These are phyloP conservation scores for Alloplasta piceator DNA, from an alignment of 2,888 invertebrate species.

Conservation along the genomic window DNA sequence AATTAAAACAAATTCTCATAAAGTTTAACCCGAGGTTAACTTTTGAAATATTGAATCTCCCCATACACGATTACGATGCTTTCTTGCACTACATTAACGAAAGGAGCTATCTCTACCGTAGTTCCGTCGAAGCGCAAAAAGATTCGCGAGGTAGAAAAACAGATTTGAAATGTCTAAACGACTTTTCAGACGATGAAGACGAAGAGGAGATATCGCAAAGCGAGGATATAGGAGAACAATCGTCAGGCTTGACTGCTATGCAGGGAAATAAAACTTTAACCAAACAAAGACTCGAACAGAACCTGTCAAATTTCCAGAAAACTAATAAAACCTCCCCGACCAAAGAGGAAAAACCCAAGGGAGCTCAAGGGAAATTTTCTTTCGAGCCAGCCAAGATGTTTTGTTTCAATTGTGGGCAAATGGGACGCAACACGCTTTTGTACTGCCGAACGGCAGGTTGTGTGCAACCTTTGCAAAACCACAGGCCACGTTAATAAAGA, in stretches of 20 bases:
- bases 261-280: not conserved
- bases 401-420: slow-evolving; percentile 45
- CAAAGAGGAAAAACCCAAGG: not conserved
- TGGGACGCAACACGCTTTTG: slow-evolving; percentile 42
- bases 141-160: not conserved
- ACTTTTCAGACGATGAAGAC: no score
- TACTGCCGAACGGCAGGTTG: slow-evolving; percentile 20
- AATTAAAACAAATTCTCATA: no score
- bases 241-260: not conserved
- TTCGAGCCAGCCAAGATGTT: slow-evolving; percentile 24
- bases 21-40: not conserved
- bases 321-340: not conserved
- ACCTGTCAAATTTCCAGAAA: slow-evolving; percentile 21
- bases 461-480: slow-evolving; percentile 20
- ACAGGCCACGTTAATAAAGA: slow-evolving; percentile 34
- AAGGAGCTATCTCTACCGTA: slow-evolving; percentile 15
- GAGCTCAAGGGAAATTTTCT: not conserved
- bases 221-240: not conserved
- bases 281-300: slow-evolving; percentile 37
- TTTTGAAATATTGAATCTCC: slow-evolving; percentile 43
- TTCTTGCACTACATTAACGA: not conserved
- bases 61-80: slow-evolving; percentile 23
- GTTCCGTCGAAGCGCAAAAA: slow-evolving; percentile 16
- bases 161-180: not conserved
- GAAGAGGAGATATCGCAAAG: no score